Percentiles rank a stretch among this genome's conserved stretches.
Evolutionary conservation across 30 jellyfish, hydroid and myxozoan species (phyloP).

Genomic region (Clytia hemisphaerica): DNA sequence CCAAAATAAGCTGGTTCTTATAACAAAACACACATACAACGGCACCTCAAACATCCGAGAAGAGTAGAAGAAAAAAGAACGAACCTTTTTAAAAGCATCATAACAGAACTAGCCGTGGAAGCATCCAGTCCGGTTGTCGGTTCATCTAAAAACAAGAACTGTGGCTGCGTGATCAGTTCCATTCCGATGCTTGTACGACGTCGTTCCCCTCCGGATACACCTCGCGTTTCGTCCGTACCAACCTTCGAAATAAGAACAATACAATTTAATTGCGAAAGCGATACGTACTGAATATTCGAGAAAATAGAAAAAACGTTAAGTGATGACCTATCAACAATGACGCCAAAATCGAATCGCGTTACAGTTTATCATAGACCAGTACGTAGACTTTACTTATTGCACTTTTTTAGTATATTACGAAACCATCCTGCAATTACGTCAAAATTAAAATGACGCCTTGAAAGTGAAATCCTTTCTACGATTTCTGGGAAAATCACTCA

Average conservation of each 20-base stretch:
- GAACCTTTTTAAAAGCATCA: slow-evolving; percentile 67
- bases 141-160: slow-evolving; percentile 84
- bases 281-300: background rate
- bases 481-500: too few species aligned
- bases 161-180: slow-evolving; percentile 91
- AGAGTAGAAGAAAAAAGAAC: too few species aligned
- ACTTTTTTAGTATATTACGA: too few species aligned
- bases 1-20: too few species aligned
- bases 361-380: background rate
- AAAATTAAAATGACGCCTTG: too few species aligned
- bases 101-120: slow-evolving; percentile 83
- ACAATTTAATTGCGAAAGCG: background rate
- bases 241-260: slow-evolving; percentile 31
- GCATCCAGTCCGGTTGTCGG: slow-evolving; percentile 99
- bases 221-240: slow-evolving; percentile 70
- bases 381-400: background rate
- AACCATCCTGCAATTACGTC: too few species aligned
- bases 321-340: too few species aligned
- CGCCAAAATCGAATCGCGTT: too few species aligned
- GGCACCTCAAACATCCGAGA: too few species aligned
- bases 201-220: slow-evolving; percentile 94
- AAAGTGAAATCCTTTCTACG: too few species aligned
- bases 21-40: too few species aligned
- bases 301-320: background rate
- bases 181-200: slow-evolving; percentile 84